These are phyloP conservation scores for Cephus pygmeus DNA, from an alignment of 2,888 invertebrate genomes.

Conservation along the genomic window DNA sequence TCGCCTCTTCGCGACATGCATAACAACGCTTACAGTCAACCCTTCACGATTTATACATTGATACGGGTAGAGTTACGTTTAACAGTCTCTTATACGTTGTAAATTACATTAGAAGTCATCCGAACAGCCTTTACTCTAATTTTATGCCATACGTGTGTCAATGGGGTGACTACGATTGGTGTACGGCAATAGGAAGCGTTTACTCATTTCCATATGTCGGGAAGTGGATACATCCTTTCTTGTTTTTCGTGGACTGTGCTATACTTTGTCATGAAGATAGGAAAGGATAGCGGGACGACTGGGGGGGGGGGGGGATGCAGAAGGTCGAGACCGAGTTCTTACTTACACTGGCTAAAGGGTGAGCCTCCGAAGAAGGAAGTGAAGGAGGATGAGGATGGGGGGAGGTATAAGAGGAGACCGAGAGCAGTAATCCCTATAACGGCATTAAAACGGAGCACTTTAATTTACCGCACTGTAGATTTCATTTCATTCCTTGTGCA, in stretches of 20 bases:
- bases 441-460: slow-evolving; percentile 13
- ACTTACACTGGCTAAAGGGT: slow-evolving; percentile 1
- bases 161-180: neutral
- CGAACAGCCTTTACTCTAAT: neutral
- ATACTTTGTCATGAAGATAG: slow-evolving; percentile 11
- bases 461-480: slow-evolving; percentile 63
- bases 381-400: neutral
- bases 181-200: neutral
- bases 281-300: slow-evolving; percentile 1
- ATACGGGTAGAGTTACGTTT: neutral
- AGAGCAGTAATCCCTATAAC: slow-evolving; percentile 34
- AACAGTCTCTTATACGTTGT: neutral
- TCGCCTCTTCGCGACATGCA: slow-evolving; percentile 58
- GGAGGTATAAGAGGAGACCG: slow-evolving; percentile 1
- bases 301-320: neutral
- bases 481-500: slow-evolving; percentile 56
- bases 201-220: neutral
- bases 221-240: neutral
- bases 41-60: neutral
- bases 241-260: neutral
- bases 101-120: neutral
- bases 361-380: slow-evolving; percentile 14
- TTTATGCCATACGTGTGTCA: neutral
- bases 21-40: slow-evolving; percentile 47
- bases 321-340: slow-evolving; percentile 1